phyloP scores from a whole-genome alignment of 2,113 vertebrate genomes.

The Condylura cristata region DNA sequence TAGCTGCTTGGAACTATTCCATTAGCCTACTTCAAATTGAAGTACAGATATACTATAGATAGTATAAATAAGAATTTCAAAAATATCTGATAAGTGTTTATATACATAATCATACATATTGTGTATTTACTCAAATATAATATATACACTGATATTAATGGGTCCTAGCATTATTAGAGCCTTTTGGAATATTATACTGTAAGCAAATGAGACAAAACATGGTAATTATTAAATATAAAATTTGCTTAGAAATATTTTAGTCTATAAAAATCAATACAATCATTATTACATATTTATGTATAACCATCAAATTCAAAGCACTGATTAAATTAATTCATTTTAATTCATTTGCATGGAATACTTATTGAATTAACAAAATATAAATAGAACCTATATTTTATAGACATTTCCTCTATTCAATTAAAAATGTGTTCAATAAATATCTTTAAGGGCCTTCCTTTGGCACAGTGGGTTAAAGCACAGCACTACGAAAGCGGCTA shows the following conservation, averaged over 20 bases:
- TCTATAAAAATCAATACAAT: slow-evolving; percentile 42
- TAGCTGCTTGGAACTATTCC: too few species aligned
- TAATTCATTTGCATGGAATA: slow-evolving; percentile 18
- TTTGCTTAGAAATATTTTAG: background rate
- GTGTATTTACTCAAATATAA: background rate
- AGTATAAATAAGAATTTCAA: background rate
- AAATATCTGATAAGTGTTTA: background rate
- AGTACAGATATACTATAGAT: background rate
- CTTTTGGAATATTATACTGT: background rate
- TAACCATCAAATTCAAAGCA: slow-evolving; percentile 7
- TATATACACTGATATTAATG: background rate
- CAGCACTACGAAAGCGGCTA: too few species aligned
- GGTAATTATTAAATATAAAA: background rate
- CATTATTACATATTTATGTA: background rate
- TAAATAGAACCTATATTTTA: background rate
- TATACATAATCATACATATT: background rate
- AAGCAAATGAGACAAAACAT: background rate
- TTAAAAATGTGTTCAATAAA: slow-evolving; percentile 10
- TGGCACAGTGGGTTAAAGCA: too few species aligned
- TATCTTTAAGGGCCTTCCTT: too few species aligned
- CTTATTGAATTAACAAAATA: background rate
- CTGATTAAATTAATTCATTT: background rate
- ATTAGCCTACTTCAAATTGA: background rate
- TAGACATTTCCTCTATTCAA: background rate
- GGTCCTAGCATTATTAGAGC: background rate